Conservation (phyloP, 2,113 vertebrate genomes). For the Plotosus lineatus region DNA sequence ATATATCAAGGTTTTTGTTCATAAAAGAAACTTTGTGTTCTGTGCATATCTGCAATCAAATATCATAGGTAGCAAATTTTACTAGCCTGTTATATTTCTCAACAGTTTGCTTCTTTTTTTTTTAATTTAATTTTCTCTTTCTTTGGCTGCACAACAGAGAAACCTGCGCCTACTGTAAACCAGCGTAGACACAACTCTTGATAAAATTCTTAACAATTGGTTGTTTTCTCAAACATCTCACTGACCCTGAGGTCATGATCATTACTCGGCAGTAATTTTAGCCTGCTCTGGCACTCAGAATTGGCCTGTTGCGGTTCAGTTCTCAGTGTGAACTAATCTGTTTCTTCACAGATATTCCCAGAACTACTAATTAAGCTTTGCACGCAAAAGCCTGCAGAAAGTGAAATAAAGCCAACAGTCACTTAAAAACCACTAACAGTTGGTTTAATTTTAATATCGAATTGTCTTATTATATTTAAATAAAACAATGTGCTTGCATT, state of each 20-base stretch:
- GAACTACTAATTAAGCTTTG: slow-evolving; percentile 47
- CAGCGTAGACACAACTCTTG: background rate
- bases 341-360: slow-evolving; percentile 47
- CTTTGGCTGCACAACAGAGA: background rate
- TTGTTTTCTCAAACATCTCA: slow-evolving; percentile 11
- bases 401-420: slow-evolving; percentile 37
- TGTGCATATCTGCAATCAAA: background rate
- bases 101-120: background rate
- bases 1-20: background rate
- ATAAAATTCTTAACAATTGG: background rate
- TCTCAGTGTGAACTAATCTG: slow-evolving; percentile 24
- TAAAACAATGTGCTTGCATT: slow-evolving; percentile 1
- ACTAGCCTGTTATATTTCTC: background rate
- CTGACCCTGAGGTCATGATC: slow-evolving; percentile 9
- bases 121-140: background rate
- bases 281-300: background rate
- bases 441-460: slow-evolving; percentile 10
- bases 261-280: slow-evolving; percentile 9
- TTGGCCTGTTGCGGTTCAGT: background rate
- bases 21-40: background rate
- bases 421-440: slow-evolving; percentile 7
- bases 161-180: background rate
- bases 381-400: slow-evolving; percentile 36
- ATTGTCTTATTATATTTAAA: background rate
- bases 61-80: background rate